Evolutionary conservation across 2,797 vertebrate genomes (phyloP).

Genomic region (Columba guinea): DNA sequence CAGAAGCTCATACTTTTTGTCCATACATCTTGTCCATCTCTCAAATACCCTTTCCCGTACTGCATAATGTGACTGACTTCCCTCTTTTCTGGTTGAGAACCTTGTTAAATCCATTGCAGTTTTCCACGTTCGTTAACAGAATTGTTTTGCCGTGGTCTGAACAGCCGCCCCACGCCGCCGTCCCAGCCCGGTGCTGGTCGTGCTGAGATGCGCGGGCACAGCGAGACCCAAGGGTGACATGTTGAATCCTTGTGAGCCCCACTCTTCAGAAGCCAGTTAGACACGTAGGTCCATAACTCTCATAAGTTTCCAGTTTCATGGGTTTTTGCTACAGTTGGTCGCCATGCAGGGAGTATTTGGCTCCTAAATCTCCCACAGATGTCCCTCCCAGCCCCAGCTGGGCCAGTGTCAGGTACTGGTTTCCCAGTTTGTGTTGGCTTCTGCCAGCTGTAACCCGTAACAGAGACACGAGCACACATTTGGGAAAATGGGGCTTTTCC

Average conservation of each 20-base stretch:
- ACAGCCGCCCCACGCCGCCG: accelerated
- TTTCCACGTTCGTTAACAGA: background rate
- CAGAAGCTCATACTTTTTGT: background rate
- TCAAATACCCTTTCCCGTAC: background rate
- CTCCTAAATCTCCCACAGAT: background rate
- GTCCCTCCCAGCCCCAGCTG: background rate
- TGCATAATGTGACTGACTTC: background rate
- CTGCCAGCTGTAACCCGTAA: background rate
- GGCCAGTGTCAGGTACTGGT: background rate
- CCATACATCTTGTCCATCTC: background rate
- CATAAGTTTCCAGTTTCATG: background rate
- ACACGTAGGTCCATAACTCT: background rate
- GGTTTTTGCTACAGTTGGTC: background rate
- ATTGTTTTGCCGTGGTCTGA: background rate
- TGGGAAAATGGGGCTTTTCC: background rate
- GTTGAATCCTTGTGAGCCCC: background rate
- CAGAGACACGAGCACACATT: background rate
- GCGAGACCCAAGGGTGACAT: background rate
- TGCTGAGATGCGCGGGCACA: background rate
- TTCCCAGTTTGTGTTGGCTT: background rate
- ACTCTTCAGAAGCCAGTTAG: background rate
- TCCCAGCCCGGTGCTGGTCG: background rate
- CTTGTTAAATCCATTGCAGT: background rate
- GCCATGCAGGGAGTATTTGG: background rate
- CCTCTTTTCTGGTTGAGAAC: background rate